Base-by-base conservation (phyloP, 2,797 vertebrate species). In the Fistularia commersonii region DNA sequence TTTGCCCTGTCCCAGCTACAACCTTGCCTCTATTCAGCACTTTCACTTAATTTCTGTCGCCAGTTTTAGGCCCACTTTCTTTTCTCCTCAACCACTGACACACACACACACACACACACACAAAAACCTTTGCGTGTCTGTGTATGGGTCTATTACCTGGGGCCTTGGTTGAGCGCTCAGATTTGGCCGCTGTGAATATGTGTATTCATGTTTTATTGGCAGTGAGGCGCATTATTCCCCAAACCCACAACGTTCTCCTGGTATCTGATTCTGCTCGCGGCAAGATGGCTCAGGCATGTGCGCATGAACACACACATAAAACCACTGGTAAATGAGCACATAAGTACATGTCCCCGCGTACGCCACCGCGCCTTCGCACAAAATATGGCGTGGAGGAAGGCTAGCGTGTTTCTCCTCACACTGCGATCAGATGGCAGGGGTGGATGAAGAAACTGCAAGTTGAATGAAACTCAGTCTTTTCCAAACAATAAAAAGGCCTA, bases 191-290 rank as follows among this genome's bases (percentile, higher is more conserved):
- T 66, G 71, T 86, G 65, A 84, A 84, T 79, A 79, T 88, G 79
- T 84, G 83, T 82, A 89, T 90, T 91, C 80, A 87, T 84, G 82
- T 84, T 82, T 89, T 82, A 85, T 86, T 87, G 76, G 81, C 84
- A 88, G 77, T 77, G 80, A 79, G 66, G 72, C 79, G 76, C 80
- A 86, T 88, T 85, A 84, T 86, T 79, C 79, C 72, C 66, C 66
- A 81, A 85, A 85, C 74, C 86, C 85, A 46, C 84, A 86, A 75
- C 84, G 80, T 86, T 89, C 84, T 84, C 81, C 83, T 83, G 79
- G 87, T 90, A 87, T 90, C 87, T 88, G 78, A 78, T 84, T 76
- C 67, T 67, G 64, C 77, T 71, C 75, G 55, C 75, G 67, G 85
- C 83, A 66, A 77, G 57, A 63, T 48, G 41, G 54, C 52, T 58